A percentile compares a stretch with the other conserved stretches of the same genome.
phyloP scores from a whole-genome alignment of 2,797 vertebrate genomes.

The Sebastes matsubarae region DNA sequence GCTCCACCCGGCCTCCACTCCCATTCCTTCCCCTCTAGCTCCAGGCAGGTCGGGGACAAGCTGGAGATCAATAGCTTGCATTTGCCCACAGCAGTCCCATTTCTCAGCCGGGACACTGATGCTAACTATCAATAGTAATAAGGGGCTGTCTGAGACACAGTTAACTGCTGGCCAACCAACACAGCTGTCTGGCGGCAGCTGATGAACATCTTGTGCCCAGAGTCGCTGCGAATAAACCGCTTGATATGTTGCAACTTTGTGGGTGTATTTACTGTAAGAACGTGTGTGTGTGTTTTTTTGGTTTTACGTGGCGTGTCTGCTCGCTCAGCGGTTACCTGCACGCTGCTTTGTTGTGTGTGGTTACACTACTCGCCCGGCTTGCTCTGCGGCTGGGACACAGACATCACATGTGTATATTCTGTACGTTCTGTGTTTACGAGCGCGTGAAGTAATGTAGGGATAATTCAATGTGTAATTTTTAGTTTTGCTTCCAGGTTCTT shows the following conservation, averaged over 20 bases:
- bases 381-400: constrained; percentile 50
- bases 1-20: constrained; percentile 27
- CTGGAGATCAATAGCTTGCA: constrained; percentile 86
- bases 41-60: constrained; percentile 74
- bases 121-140: constrained; percentile 89
- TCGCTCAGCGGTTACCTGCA: constrained; percentile 60
- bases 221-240: constrained; percentile 83
- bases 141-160: constrained; percentile 85
- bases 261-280: constrained; percentile 78
- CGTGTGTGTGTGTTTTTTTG: constrained; percentile 34
- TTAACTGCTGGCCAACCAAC: constrained; percentile 79
- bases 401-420: constrained; percentile 42
- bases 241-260: constrained; percentile 82
- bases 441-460: constrained; percentile 52
- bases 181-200: constrained; percentile 82
- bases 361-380: constrained; percentile 4
- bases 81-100: constrained; percentile 85
- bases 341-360: constrained; percentile 48
- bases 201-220: constrained; percentile 85
- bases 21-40: constrained; percentile 68
- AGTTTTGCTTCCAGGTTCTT: constrained; percentile 69
- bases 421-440: constrained; percentile 59
- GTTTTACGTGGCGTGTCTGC: constrained; percentile 49
- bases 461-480: constrained; percentile 71
- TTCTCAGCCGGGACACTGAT: constrained; percentile 88